A percentile compares a stretch with the other conserved stretches of the same genome.
phyloP scores from a whole-genome alignment of 1,140 invertebrate genomes.

The Zaprionus tsacasi region DNA sequence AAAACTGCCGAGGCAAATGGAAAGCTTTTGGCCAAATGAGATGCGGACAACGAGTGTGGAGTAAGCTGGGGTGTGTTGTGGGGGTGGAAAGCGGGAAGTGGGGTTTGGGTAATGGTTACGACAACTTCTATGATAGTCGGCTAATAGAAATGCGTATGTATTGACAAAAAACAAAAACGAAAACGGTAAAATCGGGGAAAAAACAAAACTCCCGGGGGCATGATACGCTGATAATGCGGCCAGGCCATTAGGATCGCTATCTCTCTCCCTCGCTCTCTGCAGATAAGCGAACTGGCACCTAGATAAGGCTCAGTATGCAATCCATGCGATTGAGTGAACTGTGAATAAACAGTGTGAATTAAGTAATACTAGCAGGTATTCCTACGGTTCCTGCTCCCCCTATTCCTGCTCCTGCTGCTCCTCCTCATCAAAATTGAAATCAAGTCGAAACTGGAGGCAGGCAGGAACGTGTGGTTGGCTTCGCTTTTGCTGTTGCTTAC shows the following conservation, averaged over 20 bases:
- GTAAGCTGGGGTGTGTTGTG: too few relatives aligned
- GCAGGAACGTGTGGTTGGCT: conserved; percentile 34
- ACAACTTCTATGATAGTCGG: conserved; percentile 30
- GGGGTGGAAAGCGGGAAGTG: too few relatives aligned
- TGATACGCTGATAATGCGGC: conserved; percentile 43
- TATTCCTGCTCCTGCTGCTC: not conserved
- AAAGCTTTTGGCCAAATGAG: conserved; percentile 54
- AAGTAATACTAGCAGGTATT: not conserved
- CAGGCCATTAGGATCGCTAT: conserved; percentile 41
- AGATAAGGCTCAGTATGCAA: not conserved
- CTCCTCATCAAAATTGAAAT: conserved; percentile 18
- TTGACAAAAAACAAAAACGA: conserved; percentile 23
- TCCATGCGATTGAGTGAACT: conserved; percentile 2
- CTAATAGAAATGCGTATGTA: conserved; percentile 48
- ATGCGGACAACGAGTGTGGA: not conserved
- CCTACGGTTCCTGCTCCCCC: too few relatives aligned
- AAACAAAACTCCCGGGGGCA: conserved; percentile 40
- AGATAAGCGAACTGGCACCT: too few relatives aligned
- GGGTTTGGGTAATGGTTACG: conserved; percentile 24
- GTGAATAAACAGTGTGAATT: conserved; percentile 7
- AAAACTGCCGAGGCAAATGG: conserved; percentile 29
- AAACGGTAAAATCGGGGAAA: not conserved
- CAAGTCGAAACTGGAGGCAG: conserved; percentile 5
- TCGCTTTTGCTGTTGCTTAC: conserved; percentile 32
- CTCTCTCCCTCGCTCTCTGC: not conserved